Evolutionary conservation across 2,888 invertebrate genomes (phyloP).

Genomic region (Ramazzottius varieornatus): DNA sequence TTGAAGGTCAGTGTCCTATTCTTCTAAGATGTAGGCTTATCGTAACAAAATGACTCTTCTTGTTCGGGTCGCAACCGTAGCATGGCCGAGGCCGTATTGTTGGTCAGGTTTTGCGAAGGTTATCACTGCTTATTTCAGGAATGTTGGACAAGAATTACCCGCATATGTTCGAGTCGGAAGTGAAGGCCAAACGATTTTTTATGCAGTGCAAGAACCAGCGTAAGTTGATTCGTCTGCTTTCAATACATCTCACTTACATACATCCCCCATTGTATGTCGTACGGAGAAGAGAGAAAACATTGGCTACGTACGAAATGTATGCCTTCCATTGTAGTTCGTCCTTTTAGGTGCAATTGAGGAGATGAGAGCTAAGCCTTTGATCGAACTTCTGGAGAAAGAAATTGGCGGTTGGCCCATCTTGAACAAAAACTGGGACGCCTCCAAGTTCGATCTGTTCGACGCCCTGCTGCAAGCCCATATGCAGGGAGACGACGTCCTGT

Average conservation of each 20-base stretch:
- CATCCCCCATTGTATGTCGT: neutral
- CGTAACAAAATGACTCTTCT: no score
- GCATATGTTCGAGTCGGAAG: neutral
- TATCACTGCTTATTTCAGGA: no score
- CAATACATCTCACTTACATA: neutral
- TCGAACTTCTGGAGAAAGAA: neutral
- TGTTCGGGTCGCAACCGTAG: no score
- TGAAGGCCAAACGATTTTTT: neutral
- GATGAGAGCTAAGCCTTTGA: neutral
- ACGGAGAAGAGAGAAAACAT: no score
- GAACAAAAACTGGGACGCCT: neutral
- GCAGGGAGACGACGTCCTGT: neutral
- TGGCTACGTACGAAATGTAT: no score
- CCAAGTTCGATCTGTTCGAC: neutral
- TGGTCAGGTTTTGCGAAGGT: no score
- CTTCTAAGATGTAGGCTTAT: no score
- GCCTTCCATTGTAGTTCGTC: no score
- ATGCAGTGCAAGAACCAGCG: neutral
- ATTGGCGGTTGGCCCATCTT: conserved; percentile 2
- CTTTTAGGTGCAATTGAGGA: neutral
- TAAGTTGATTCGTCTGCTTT: no score
- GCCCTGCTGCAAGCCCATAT: neutral
- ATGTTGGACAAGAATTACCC: neutral
- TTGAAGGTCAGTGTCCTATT: neutral
- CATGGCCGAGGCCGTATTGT: no score